Base-by-base conservation (phyloP, 37 sponge, comb jelly and placozoan species). In the Aplysina aerophoba region DNA sequence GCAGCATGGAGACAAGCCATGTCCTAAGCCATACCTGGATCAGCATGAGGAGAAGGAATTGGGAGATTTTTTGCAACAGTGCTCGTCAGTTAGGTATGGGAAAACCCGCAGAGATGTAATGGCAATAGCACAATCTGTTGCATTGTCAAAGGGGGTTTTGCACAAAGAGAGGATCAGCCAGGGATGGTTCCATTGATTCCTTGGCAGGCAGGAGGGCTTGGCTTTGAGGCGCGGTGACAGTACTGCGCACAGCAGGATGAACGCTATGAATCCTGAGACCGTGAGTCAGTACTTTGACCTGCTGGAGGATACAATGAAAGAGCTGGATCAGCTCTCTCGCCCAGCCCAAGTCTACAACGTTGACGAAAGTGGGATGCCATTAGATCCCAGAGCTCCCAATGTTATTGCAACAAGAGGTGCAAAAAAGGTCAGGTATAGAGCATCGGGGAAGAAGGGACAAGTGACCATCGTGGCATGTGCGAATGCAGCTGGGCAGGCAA, bases 401-500 rank as follows among this genome's bases (percentile, higher is more conserved):
- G n/a, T n/a, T n/a, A n/a, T n/a, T n/a, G n/a, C n/a, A n/a, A n/a
- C n/a, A n/a, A n/a, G 31, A 71, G 86, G 82, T 19, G 15, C 65
- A 24, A 85, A 80, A 60, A 84, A 85, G 38, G 85, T 79, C 20
- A 56, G 75, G 0, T 84, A 81, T 54, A 58, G 36, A 16, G 15
- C 34, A 17, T 28, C 86, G 13, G 85, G 85, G 22, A 85, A 53
- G 37, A 85, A 89, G 41, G 75, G 82, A 0, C 90, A 89, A 36
- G 44, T 89, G 8, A 85, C 85, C 17, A 55, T 89, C 28, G 80
- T 85, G 21, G 90, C 73, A 19, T 89, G 90, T 80, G 75, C 44
- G 14, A 85, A 84, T 85, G 90, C 86, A 31, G 86, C 73, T 68
- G 90, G 90, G 24, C 80, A 85, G 37, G 73, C 61, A 31, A 79